Percentiles rank a stretch among this genome's conserved stretches.
Conservation (phyloP, 1,140 invertebrate species). For the Zaprionus vittiger region DNA sequence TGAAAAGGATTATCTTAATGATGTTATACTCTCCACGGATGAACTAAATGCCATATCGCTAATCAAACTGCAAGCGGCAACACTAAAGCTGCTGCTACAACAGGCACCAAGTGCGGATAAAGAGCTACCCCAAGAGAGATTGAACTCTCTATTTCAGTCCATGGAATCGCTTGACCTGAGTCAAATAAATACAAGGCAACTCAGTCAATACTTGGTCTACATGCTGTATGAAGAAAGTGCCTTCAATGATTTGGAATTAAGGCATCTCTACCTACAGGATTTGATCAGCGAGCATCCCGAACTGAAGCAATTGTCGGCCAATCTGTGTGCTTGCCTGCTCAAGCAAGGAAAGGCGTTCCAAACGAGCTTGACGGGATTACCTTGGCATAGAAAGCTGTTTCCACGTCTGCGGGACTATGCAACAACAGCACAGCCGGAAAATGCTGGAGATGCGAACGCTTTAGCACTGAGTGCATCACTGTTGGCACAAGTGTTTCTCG, state of each 20-base stretch:
- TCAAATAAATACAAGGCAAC: constrained; percentile 39
- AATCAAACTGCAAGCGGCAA: constrained; percentile 70
- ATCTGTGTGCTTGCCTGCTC: constrained; percentile 33
- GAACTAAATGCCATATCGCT: constrained; percentile 61
- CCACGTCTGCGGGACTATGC: constrained; percentile 73
- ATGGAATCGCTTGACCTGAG: constrained; percentile 41
- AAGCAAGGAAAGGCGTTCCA: not conserved
- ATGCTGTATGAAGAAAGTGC: constrained; percentile 70
- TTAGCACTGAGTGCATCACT: constrained; percentile 60
- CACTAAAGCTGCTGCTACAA: constrained; percentile 59
- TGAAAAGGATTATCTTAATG: constrained; percentile 34
- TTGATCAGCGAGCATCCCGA: constrained; percentile 30
- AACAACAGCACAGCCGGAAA: not conserved
- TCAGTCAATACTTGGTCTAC: constrained; percentile 46
- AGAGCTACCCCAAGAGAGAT: constrained; percentile 20
- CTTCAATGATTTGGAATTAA: constrained; percentile 57
- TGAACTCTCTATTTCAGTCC: constrained; percentile 34
- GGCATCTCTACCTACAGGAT: constrained; percentile 64
- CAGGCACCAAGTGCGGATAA: not conserved
- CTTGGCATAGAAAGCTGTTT: constrained; percentile 76
- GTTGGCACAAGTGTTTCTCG: constrained; percentile 52
- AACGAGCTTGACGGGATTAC: constrained; percentile 39
- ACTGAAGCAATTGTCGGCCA: constrained; percentile 30
- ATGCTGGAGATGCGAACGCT: constrained; percentile 14
- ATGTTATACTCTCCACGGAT: constrained; percentile 61